Percentiles rank a stretch among this genome's conserved stretches.
Conservation (phyloP, 2,113 vertebrate species). For the Melozone crissalis region DNA sequence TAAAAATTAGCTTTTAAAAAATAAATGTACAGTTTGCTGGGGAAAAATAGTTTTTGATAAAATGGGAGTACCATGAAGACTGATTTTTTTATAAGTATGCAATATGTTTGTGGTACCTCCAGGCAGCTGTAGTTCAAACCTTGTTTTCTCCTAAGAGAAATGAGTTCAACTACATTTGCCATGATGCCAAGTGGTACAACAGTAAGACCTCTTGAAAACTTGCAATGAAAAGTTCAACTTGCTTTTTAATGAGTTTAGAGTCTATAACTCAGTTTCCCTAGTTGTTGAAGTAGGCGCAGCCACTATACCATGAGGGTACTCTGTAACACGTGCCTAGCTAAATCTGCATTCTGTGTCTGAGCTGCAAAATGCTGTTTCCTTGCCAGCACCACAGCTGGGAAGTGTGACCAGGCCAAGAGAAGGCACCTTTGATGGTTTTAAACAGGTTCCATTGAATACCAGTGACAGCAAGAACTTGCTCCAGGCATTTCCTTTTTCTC, state of each 20-base stretch:
- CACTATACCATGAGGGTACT: neutral
- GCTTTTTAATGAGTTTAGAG: neutral
- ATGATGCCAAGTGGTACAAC: neutral
- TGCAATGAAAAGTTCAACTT: neutral
- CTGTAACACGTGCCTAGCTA: neutral
- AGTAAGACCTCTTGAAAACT: neutral
- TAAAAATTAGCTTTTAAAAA: constrained; percentile 38
- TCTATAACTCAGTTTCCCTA: neutral
- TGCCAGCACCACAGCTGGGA: neutral
- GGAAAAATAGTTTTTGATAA: neutral
- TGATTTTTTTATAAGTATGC: neutral
- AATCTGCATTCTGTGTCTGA: neutral
- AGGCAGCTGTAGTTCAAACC: neutral
- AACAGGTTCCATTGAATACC: neutral
- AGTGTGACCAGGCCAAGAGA: neutral
- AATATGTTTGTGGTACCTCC: neutral
- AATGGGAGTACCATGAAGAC: neutral
- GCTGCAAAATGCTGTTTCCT: neutral
- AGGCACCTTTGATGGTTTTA: neutral
- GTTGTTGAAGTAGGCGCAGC: neutral
- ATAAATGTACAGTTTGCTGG: neutral
- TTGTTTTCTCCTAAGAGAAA: neutral
- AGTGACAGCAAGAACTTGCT: neutral
- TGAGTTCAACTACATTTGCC: neutral
- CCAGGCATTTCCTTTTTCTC: neutral